phyloP scores from a whole-genome alignment of 2,797 vertebrate species.

The Syndactyla subalaris region DNA sequence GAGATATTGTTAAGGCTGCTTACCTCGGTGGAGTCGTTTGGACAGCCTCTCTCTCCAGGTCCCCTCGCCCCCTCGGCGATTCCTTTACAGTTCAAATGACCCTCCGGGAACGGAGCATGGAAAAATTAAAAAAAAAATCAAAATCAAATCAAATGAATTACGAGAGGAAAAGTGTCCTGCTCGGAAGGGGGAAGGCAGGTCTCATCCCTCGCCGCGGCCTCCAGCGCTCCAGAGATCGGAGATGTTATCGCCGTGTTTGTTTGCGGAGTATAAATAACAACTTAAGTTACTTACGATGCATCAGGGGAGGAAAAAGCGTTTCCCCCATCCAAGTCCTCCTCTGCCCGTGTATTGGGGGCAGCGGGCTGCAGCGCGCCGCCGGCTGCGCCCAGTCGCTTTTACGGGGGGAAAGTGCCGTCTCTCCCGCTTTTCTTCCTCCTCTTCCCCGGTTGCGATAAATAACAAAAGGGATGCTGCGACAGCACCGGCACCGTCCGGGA shows the following conservation, averaged over 20 bases:
- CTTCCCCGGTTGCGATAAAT: slow-evolving; percentile 63
- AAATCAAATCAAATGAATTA: slow-evolving; percentile 60
- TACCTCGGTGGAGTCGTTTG: slow-evolving; percentile 73
- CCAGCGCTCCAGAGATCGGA: slow-evolving; percentile 49
- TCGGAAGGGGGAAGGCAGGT: slow-evolving; percentile 61
- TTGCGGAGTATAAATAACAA: slow-evolving; percentile 50
- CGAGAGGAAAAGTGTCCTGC: slow-evolving; percentile 64
- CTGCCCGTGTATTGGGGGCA: not conserved
- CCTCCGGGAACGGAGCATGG: slow-evolving; percentile 57
- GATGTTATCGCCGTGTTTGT: slow-evolving; percentile 31
- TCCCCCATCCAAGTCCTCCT: slow-evolving; percentile 18
- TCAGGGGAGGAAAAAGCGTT: slow-evolving; percentile 29
- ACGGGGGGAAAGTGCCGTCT: slow-evolving; percentile 6
- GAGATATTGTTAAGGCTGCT: slow-evolving; percentile 55
- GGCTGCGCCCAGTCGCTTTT: not conserved
- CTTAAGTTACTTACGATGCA: slow-evolving; percentile 61
- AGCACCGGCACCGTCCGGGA: slow-evolving; percentile 59
- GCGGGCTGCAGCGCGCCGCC: not conserved
- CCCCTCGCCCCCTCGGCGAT: slow-evolving; percentile 53
- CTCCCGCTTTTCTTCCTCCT: slow-evolving; percentile 30
- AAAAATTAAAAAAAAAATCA: slow-evolving; percentile 17
- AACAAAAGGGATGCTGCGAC: slow-evolving; percentile 77
- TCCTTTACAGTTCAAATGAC: slow-evolving; percentile 66
- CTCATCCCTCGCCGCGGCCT: slow-evolving; percentile 70
- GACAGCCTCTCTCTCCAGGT: slow-evolving; percentile 61